phyloP scores from a whole-genome alignment of 2,888 invertebrate species.

The Amphipoea lucens region DNA sequence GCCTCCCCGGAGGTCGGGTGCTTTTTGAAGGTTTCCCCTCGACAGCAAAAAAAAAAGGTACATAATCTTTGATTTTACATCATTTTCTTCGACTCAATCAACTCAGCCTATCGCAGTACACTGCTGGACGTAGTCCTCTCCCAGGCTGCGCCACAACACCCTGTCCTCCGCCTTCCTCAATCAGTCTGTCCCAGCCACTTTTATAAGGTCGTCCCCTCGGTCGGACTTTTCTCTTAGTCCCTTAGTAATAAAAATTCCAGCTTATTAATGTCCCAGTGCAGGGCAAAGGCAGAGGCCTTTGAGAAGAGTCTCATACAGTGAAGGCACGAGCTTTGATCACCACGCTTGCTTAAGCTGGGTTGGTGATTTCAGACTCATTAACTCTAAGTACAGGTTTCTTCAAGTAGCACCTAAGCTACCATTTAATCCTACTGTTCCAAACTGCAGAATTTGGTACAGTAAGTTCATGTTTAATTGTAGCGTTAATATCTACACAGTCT shows the following conservation, averaged over 20 bases:
- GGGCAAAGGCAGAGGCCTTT: too few relatives aligned
- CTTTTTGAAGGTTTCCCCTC: too few relatives aligned
- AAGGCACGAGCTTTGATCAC: background rate
- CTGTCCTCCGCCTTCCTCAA: background rate
- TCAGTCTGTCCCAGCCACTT: background rate
- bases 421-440: constrained; percentile 3
- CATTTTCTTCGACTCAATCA: background rate
- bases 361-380: background rate
- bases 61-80: background rate
- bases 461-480: constrained; percentile 24
- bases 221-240: background rate
- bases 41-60: background rate
- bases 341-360: background rate
- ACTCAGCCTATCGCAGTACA: too few relatives aligned
- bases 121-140: background rate
- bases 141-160: background rate
- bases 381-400: background rate
- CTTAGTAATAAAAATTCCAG: background rate
- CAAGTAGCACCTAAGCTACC: background rate
- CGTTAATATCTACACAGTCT: constrained; percentile 34
- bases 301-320: background rate
- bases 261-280: background rate
- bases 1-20: too few relatives aligned
- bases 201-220: background rate
- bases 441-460: background rate